Percentiles rank a stretch among this genome's conserved stretches.
Conservation (phyloP, 2,113 vertebrate species). For the Aleadryas rufinucha region DNA sequence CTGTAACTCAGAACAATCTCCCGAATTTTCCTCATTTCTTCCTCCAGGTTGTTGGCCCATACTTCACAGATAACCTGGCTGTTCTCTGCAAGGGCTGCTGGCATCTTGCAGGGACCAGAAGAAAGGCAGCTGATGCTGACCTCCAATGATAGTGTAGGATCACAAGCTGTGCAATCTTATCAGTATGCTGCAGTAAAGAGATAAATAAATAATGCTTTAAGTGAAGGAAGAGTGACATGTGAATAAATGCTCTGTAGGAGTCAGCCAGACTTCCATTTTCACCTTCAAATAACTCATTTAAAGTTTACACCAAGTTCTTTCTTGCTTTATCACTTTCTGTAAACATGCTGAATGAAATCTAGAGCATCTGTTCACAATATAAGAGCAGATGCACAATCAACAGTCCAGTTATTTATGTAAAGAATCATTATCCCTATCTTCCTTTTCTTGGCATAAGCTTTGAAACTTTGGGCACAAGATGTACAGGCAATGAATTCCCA, state of each 20-base stretch:
- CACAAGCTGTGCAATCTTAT: not conserved
- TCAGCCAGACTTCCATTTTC: not conserved
- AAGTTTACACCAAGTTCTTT: not conserved
- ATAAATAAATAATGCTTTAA: not conserved
- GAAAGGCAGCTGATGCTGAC: not conserved
- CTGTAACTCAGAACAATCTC: conserved; percentile 96
- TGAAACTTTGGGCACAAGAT: not conserved
- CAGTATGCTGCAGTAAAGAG: not conserved
- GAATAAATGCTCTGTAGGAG: not conserved
- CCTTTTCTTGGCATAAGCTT: not conserved
- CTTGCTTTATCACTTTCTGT: not conserved
- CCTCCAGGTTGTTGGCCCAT: conserved; percentile 97
- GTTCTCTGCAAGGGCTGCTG: conserved; percentile 94
- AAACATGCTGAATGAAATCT: accelerated
- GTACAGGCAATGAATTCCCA: not conserved
- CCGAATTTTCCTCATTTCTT: conserved; percentile 97
- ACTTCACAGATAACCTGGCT: conserved; percentile 99
- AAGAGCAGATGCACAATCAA: not conserved
- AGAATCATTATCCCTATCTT: not conserved
- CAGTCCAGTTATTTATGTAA: not conserved
- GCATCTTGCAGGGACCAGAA: conserved; percentile 81
- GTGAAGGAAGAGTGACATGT: not conserved
- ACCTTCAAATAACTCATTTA: not conserved
- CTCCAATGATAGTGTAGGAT: not conserved
- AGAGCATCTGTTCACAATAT: not conserved